Base-by-base conservation (phyloP, 2,888 invertebrate genomes). In the Dicycla oo region DNA sequence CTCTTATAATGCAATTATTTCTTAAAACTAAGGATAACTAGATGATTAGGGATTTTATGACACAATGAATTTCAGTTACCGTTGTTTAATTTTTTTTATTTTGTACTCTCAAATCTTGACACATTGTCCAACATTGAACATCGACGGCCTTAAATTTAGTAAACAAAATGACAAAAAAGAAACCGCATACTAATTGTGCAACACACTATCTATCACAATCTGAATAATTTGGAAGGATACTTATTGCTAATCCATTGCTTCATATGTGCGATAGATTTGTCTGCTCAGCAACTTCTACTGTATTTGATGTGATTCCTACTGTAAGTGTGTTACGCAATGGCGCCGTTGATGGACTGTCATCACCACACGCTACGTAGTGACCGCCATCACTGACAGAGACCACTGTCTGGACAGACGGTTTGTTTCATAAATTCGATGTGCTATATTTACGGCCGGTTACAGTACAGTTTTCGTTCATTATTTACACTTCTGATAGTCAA, bases 401-500 rank as follows among this genome's bases (percentile, higher is more conserved):
- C 8, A 38, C 5, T 7, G 7, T 38, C 38, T 38, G 38, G 38
- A 38, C 7, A 38, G 38, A 8, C 8, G 7, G 5, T 38, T 38
- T 38, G 23, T 23, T 51, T 23, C 13, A 5, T 11, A 11, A 51
- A 23, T n/a, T 49, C 49, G 3, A 8, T n/a, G 3, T 10, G 20
- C 26, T 15, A 2, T 15, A 43, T 26, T 13, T 8, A 57, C n/a
- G 15, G 15, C n/a, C 2, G 13, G 3, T n/a, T 34, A n/a, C n/a
- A n/a, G 18, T 18, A 23, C 18, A 11, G 26, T 13, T 61, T 3
- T 43, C 43, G 26, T 45, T 61, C 34, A 34, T 38, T 53, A 49
- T 68, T 54, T 69, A 47, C 84, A 82, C 38, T 10, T 82, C 15
- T 77, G 66, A 11, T 82, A 82, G 40, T 82, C 67, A 8, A 69